These are phyloP conservation scores for Pristionchus pacificus DNA, from an alignment of 1,140 invertebrate species.

Conservation along the genomic window DNA sequence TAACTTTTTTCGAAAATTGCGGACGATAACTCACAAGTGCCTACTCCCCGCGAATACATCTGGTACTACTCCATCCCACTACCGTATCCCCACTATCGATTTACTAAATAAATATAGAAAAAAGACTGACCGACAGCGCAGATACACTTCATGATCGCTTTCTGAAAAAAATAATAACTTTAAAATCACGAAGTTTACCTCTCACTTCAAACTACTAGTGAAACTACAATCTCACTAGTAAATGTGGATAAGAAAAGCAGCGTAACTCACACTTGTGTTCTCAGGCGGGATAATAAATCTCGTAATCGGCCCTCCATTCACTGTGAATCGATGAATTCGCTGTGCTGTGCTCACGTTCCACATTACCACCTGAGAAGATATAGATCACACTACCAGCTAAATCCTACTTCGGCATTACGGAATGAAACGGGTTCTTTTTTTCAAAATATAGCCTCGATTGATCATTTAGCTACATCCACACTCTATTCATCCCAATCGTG, in stretches of 20 bases:
- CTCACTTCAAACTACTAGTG: neutral
- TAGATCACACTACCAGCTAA: too few species aligned
- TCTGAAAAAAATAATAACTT: slow-evolving; percentile 63
- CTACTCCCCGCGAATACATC: too few species aligned
- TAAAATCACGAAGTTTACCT: neutral
- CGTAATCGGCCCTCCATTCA: slow-evolving; percentile 79
- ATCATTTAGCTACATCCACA: too few species aligned
- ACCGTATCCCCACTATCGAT: too few species aligned
- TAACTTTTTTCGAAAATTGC: too few species aligned
- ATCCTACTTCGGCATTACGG: neutral
- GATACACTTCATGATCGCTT: slow-evolving; percentile 85
- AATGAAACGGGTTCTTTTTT: too few species aligned
- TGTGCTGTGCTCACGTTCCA: slow-evolving; percentile 91
- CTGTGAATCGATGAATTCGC: slow-evolving; percentile 87
- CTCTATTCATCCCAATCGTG: too few species aligned
- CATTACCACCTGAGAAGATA: slow-evolving; percentile 67
- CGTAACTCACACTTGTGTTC: slow-evolving; percentile 75
- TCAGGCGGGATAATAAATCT: slow-evolving; percentile 85
- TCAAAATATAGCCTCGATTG: too few species aligned
- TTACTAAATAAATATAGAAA: too few species aligned
- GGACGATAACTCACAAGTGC: too few species aligned
- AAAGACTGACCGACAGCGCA: slow-evolving; percentile 93
- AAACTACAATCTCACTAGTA: neutral
- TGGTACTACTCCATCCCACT: too few species aligned
- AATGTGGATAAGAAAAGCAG: neutral